Base-by-base conservation (phyloP, 1,140 invertebrate genomes). In the Pseudomyrmex pallidus region DNA sequence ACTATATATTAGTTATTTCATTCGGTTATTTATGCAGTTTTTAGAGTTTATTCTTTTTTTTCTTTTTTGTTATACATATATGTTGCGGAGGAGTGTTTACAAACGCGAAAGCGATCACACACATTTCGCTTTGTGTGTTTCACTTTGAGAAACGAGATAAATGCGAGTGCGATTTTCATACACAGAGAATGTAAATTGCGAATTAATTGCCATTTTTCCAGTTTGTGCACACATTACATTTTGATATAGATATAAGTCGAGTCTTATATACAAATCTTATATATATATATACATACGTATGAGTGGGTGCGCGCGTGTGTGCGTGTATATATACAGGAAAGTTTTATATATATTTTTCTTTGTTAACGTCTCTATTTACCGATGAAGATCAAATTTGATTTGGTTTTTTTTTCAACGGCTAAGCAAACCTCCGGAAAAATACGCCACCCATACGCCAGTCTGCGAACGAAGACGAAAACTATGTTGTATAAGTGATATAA, bases 251-350 rank as follows among this genome's bases (percentile, higher is more conserved):
- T 80, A 78, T 82, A 87, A 78, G 74, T 90, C 74, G 76, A 87
- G 70, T 89, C 78, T 83, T 89, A 88, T 89, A 90, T 82, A 89
- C 62, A 83, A 50, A 86, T 90, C 85, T 84, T 85, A 35, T 7
- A 35, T 35, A 35, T 35, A 35, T 35, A 35, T 7, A 35, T 35
- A 35, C 5, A 35, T 35, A 35, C 35, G 5, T 35, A 35, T 7
- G 35, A 5, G 0, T 35, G 35, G 5, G 5, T 35, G 35, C 5
- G 35, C 5, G 35, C 35, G 35, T 7, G 35, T 7, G 35, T 35
- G 35, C 5, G 35, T 35, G 5, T 7, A 7, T 35, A 7, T 35
- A 35, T 35, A 35, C 35, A 35, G 5, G 5, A 35, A 35, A 7
- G 35, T 35, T 35, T 35, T 35, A 35, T 35, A 35, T 35, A 35